Evolutionary conservation across 2,888 invertebrate species (phyloP).

Genomic region (Cephus pulcher): DNA sequence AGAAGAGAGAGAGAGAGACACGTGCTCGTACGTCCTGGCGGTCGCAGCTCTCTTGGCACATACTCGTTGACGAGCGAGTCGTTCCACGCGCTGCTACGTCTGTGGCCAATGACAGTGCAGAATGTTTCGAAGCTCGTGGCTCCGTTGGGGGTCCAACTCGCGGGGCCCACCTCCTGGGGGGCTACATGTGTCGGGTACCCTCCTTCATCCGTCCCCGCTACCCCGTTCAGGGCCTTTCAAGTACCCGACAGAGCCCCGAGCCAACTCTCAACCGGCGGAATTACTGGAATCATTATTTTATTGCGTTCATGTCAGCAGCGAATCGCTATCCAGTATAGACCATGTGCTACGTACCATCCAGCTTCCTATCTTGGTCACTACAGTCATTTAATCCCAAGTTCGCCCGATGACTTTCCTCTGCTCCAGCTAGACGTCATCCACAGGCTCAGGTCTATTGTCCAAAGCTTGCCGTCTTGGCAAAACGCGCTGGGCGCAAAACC

Average conservation of each 20-base stretch:
- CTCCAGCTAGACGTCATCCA: not conserved
- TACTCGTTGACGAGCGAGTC: not conserved
- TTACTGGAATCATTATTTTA: conserved; percentile 51
- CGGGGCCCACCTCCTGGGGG: conserved; percentile 45
- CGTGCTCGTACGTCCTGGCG: not conserved
- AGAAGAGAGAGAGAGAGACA: not conserved
- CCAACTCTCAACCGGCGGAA: conserved; percentile 35
- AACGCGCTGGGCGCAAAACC: conserved; percentile 20
- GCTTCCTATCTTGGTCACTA: not conserved
- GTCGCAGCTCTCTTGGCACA: not conserved
- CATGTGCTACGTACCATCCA: not conserved
- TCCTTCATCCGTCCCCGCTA: conserved; percentile 33
- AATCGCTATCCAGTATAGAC: not conserved
- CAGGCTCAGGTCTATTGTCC: not conserved
- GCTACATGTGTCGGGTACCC: conserved; percentile 58
- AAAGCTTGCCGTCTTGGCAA: not conserved
- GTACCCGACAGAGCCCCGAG: conserved; percentile 42
- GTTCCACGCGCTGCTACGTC: conserved; percentile 31
- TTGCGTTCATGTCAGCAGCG: conserved; percentile 13
- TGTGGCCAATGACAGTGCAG: conserved; percentile 60
- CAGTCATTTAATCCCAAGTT: not conserved
- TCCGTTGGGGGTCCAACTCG: conserved; percentile 54
- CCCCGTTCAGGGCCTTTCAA: conserved; percentile 51
- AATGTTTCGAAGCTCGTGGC: conserved; percentile 51
- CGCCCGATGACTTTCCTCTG: not conserved